Evolutionary conservation across 2,888 invertebrate genomes (phyloP), one percentile per base, ranked within the genome.

Genomic region (Troides helena): DNA sequence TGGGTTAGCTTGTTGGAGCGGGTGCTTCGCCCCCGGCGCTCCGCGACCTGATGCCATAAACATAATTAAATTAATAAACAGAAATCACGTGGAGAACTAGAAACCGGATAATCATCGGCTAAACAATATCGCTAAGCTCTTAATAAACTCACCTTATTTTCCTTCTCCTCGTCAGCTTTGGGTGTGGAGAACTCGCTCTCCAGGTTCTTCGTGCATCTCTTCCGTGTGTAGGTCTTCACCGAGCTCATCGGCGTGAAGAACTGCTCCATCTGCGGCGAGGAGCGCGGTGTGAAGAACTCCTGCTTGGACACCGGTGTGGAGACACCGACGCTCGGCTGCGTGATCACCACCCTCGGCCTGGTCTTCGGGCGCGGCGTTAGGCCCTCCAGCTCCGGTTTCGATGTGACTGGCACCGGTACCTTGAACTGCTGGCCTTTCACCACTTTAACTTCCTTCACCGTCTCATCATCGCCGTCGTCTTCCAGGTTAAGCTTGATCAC

Each of bases 201-300:
- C 0, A 91, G 72, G 72, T 90, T 90, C 67, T 90, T 92, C 0
- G 80, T 81, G 7, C 30, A 23, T 3, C 53, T 23, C 2, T 76
- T 76, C 2, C 83, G 75, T 0, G 83, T 72, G 56, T 90, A 90
- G 0, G 89, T 90, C 71, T 85, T 90, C 0, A 88, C 62, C 0
- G 84, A 81, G 0, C 87, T 82, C 75, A 86, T 74, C 0, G 91
- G 91, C 0, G 91, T 90, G 73, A 89, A 90, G 64, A 89, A 91
- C 10, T 82, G 77, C 18, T 91, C 88, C 0, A 80, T 80, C 0
- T 86, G 85, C 0, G 81, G 79, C 0, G 78, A 77, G 21, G 73
- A 72, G 0, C 58, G 68, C 0, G 87, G 91, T 0, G 90, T 91
- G 66, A 81, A 85, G 53, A 87, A 89, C 8, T 83, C 80, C 0